Evolutionary conservation across 2,113 vertebrate genomes (phyloP), one percentile per base, ranked within the genome.

Genomic region (Leptobrachium ailaonicum): DNA sequence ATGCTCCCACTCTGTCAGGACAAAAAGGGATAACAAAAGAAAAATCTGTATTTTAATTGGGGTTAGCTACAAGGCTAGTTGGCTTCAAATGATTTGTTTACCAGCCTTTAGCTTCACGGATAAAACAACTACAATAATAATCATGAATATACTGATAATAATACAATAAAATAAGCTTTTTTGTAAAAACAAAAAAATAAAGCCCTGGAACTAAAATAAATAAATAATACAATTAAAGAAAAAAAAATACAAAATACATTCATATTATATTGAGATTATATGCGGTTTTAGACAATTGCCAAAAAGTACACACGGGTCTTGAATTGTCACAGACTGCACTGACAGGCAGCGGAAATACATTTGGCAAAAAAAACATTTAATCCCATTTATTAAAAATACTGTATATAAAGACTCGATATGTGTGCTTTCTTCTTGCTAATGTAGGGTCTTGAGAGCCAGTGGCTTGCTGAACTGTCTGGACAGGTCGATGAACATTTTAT

Each of bases 41-140:
- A n/a, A 91, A 91, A 90, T 91, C 89, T 92, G 88, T 90, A 89
- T 91, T 94, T 93, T 94, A 94, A 93, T 93, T 93, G 92, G 91
- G 90, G 92, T 93, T 91, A 92, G 90, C 89, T 87, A 84, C 88
- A 83, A 89, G 90, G 90, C 88, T 90, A 90, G 90, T 92, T 91
- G 91, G 89, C 89, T 91, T 93, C 89, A 86, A 85, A 90, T 83
- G 87, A 86, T 92, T 89, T 93, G 88, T 92, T 93, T 93, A 91
- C 90, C 89, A 90, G 87, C 87, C 89, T 88, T 89, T 88, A 89
- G 89, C 88, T 89, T 87, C 87, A 88, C 83, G 89, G 88, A 89
- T 90, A 88, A 92, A 88, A 86, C 87, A 80, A 89, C 85, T 88
- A 72, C 9, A 72, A 68, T 41, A 41, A 88, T 85, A 88, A 54